Conservation (phyloP, 2,888 invertebrate species). For the Laspeyria flexula region DNA sequence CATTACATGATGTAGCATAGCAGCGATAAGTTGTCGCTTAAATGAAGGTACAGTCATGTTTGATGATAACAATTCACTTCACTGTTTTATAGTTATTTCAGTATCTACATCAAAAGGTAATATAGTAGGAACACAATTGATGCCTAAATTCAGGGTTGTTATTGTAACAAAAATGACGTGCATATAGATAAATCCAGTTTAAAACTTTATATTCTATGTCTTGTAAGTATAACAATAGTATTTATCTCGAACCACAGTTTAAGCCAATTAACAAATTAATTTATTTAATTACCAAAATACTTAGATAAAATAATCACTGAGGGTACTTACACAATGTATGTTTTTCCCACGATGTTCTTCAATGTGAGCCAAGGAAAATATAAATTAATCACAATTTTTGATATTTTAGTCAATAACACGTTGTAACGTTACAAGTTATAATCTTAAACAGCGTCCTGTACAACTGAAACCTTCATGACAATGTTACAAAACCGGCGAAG, state of each 20-base stretch:
- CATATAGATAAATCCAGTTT: too few species aligned
- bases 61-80: conserved; percentile 15
- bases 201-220: too few species aligned
- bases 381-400: conserved; percentile 54
- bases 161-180: too few species aligned
- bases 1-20: conserved; percentile 55
- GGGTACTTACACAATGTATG: conserved; percentile 63
- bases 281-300: not conserved
- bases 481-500: conserved; percentile 77
- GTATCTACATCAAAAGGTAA: not conserved
- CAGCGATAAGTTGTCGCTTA: conserved; percentile 35
- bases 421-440: conserved; percentile 31
- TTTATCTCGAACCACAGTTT: not conserved
- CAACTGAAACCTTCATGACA: conserved; percentile 74
- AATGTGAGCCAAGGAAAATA: conserved; percentile 51
- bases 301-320: conserved; percentile 23
- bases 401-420: conserved; percentile 38
- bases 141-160: not conserved
- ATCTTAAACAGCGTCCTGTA: conserved; percentile 48
- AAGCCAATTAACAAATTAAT: not conserved
- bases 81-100: conserved; percentile 1
- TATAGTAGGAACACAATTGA: not conserved
- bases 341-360: conserved; percentile 72
- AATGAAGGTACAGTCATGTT: conserved; percentile 15
- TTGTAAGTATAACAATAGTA: too few species aligned